phyloP scores from a whole-genome alignment of 2,797 vertebrate species.

The Chromis chromis region DNA sequence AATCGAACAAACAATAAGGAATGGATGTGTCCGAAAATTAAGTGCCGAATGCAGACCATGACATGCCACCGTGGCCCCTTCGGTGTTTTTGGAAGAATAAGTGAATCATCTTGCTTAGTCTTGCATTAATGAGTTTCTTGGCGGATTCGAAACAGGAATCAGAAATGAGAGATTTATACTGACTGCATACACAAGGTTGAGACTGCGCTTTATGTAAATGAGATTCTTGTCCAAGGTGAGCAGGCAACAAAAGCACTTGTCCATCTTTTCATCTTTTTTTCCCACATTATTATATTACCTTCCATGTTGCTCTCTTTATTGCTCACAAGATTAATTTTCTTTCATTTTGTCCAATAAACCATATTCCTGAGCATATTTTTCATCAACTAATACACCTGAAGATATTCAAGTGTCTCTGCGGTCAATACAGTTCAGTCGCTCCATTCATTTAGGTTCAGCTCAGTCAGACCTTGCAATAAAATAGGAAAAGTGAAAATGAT shows the following conservation, averaged over 20 bases:
- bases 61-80: background rate
- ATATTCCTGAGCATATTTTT: background rate
- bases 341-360: slow-evolving; percentile 10
- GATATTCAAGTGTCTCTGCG: slow-evolving; percentile 2
- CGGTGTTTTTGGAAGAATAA: too few species aligned
- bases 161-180: background rate
- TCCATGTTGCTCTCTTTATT: slow-evolving; percentile 6
- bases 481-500: slow-evolving; percentile 1
- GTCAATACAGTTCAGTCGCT: slow-evolving; percentile 20
- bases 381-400: background rate
- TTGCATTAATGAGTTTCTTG: background rate
- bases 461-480: slow-evolving; percentile 6
- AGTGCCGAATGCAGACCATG: slow-evolving; percentile 9
- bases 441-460: background rate
- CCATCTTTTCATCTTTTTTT: background rate
- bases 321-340: background rate
- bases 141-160: background rate
- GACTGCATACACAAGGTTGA: too few species aligned
- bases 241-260: background rate
- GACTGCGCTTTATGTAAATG: background rate
- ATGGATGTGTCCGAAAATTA: slow-evolving; percentile 22
- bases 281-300: background rate
- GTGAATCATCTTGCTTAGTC: background rate
- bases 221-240: background rate
- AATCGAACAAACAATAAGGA: slow-evolving; percentile 33